Evolutionary conservation across 2,113 vertebrate genomes (phyloP).

Genomic region (Callorhinus ursinus): DNA sequence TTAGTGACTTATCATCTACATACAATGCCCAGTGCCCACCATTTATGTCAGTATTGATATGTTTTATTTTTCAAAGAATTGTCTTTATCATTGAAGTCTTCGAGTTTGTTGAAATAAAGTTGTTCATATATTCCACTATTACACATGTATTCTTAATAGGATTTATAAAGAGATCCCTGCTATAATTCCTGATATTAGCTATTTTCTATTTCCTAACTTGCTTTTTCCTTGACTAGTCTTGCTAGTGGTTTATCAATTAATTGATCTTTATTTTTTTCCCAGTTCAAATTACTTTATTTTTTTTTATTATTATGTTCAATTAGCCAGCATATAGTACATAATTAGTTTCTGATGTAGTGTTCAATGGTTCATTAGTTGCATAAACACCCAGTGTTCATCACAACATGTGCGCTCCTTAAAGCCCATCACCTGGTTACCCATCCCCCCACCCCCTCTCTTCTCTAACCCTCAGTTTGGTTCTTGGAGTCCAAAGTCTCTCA

Average conservation of each 20-base stretch:
- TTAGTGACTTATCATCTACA: neutral
- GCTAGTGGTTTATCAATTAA: neutral
- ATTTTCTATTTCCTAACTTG: neutral
- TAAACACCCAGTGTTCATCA: no score
- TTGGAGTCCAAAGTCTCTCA: no score
- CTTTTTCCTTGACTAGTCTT: neutral
- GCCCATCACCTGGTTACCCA: no score
- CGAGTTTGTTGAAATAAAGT: neutral
- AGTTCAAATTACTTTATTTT: no score
- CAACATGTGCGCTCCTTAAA: no score
- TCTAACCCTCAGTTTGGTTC: no score
- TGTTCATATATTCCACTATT: neutral
- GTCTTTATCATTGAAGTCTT: neutral
- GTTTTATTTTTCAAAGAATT: neutral
- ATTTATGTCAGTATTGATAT: neutral
- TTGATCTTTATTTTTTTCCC: neutral
- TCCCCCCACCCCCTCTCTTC: no score
- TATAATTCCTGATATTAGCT: neutral
- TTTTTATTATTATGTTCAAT: no score
- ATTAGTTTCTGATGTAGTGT: no score
- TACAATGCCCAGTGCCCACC: neutral
- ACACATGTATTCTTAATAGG: neutral
- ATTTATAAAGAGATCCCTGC: neutral
- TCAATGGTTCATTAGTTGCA: no score
- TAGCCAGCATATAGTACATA: no score